A percentile compares a stretch with the other conserved stretches of the same genome.
Conservation (phyloP, 2,888 invertebrate species). For the Hydroisotoma schaefferi region DNA sequence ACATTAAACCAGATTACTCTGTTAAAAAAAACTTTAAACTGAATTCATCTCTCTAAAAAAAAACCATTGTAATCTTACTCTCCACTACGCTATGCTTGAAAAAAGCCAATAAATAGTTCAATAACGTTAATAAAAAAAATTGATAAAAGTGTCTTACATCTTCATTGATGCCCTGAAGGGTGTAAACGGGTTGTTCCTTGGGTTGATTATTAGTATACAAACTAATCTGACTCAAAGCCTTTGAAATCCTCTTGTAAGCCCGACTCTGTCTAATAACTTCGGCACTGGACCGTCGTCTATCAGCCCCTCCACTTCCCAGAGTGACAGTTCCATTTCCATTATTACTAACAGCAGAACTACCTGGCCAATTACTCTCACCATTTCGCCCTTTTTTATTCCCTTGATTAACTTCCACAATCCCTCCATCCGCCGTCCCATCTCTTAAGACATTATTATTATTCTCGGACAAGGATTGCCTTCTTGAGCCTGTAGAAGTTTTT, state of each 20-base stretch:
- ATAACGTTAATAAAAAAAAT: neutral
- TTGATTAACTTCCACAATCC: too few relatives aligned
- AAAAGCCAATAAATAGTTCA: too few relatives aligned
- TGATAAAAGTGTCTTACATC: conserved; percentile 27
- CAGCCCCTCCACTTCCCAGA: neutral
- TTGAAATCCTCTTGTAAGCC: conserved; percentile 40
- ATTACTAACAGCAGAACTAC: neutral
- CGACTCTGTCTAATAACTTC: conserved; percentile 40
- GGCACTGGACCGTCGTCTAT: conserved; percentile 25
- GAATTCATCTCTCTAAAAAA: too few relatives aligned
- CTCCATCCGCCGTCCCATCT: neutral
- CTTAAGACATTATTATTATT: neutral
- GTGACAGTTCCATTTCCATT: too few relatives aligned
- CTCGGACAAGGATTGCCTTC: conserved; percentile 6
- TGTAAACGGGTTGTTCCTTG: conserved; percentile 24
- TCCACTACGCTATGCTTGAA: too few relatives aligned
- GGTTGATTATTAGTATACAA: conserved; percentile 26
- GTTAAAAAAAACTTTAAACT: too few relatives aligned
- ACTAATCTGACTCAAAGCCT: conserved; percentile 37
- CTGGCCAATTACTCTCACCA: too few relatives aligned
- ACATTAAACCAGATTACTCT: too few relatives aligned
- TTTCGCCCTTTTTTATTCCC: too few relatives aligned
- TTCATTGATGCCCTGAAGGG: conserved; percentile 42
- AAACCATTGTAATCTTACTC: too few relatives aligned
- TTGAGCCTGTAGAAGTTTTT: too few relatives aligned